Percentiles rank a stretch among this genome's conserved stretches.
Conservation (phyloP, 2,113 vertebrate species). For the Cyphomyrus discorhynchus region DNA sequence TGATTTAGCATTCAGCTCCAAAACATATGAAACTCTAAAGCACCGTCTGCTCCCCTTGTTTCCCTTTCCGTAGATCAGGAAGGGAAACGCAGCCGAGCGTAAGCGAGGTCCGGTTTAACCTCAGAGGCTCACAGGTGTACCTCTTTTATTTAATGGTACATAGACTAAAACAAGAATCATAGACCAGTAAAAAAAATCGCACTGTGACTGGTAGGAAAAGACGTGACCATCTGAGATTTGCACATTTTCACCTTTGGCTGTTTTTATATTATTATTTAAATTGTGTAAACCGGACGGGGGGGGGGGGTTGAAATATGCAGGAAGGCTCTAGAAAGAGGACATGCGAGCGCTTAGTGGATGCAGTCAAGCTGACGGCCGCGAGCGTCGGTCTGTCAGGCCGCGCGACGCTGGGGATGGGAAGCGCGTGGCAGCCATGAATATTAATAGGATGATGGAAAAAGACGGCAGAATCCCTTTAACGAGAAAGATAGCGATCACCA, state of each 20-base stretch:
- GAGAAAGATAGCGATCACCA: constrained; percentile 69
- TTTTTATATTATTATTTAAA: constrained; percentile 41
- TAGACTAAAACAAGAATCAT: neutral
- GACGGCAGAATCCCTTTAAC: constrained; percentile 78
- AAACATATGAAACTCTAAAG: neutral
- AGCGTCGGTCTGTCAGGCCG: neutral
- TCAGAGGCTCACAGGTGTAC: constrained; percentile 76
- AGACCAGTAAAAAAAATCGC: constrained; percentile 62
- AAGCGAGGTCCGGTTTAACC: neutral
- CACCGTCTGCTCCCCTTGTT: neutral
- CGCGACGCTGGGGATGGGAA: constrained; percentile 62
- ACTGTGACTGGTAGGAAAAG: constrained; percentile 94
- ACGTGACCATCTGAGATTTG: constrained; percentile 95
- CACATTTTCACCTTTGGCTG: constrained; percentile 90
- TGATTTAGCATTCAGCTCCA: neutral
- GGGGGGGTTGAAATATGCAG: constrained; percentile 73
- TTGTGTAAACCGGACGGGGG: constrained; percentile 69
- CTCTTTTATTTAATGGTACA: constrained; percentile 67
- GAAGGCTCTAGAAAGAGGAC: constrained; percentile 57
- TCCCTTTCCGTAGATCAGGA: neutral
- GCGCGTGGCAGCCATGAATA: constrained; percentile 76
- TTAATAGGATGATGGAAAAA: constrained; percentile 75
- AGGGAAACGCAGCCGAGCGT: neutral
- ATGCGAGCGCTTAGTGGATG: neutral
- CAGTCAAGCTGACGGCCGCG: neutral